Base-by-base conservation (phyloP, 2,888 invertebrate genomes). In the Ophonus ardosiacus region DNA sequence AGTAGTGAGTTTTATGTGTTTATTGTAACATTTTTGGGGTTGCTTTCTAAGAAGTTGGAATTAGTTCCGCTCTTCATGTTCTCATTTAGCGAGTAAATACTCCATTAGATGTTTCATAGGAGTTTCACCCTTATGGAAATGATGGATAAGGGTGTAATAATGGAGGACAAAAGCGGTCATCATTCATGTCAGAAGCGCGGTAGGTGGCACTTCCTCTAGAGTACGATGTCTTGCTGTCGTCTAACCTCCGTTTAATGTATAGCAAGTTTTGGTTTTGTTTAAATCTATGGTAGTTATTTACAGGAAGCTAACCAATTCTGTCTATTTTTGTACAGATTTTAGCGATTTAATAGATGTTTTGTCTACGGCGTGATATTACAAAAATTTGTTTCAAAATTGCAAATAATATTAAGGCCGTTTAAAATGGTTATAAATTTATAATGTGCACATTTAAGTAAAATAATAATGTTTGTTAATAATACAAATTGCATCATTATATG, bases 121-220 rank as follows among this genome's bases (percentile, higher is more conserved):
- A 83, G n/a, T 61, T 8, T 83, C 40, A 40, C 3, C 59, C 40
- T 24, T 83, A 21, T 61, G 76, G 0, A 57, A 3, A 7, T 6
- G 40, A 13, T 8, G 24, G 10, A 13, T 43, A 83, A 56, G 21
- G 59, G 18, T 6, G 8, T 38, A 43, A 31, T 57, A 71, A 17
- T 43, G 43, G 59, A 38, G 71, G 59, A 83, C 83, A 82, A 83
- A 83, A 83, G 83, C 74, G 88, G 88, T 89, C 89, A 90, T 90
- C 90, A 89, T 88, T 90, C 90, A 90, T 89, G 90, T 90, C 90
- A 89, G 88, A 88, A 87, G 87, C 89, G 86, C 90, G 87, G 89
- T 90, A 90, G 90, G 90, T 90, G 90, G 90, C 88, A 89, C 90
- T 83, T 83, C 83, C 83, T 83, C 83, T 76, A 10, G 68, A 5